A percentile compares a stretch with the other conserved stretches of the same genome.
These are phyloP conservation scores for Deilephila elpenor DNA, from an alignment of 2,888 invertebrate genomes.

Conservation along the genomic window DNA sequence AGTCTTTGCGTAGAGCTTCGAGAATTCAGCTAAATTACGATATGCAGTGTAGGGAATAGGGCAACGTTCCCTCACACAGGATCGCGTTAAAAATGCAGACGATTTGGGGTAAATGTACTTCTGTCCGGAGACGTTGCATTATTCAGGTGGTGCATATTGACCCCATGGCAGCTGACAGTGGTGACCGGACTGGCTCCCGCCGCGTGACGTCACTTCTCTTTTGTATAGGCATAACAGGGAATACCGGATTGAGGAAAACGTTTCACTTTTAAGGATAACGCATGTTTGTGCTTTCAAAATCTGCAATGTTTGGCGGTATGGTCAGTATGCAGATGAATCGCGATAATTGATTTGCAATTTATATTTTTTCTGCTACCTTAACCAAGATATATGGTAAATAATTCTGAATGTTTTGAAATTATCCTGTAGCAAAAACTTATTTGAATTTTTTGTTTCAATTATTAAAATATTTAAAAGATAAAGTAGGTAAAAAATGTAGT, in stretches of 20 bases:
- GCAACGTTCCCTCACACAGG: conserved; percentile 56
- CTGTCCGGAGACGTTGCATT: conserved; percentile 58
- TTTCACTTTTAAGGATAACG: conserved; percentile 10
- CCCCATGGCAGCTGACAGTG: conserved; percentile 39
- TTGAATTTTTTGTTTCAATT: too few relatives aligned
- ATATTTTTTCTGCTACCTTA: neutral
- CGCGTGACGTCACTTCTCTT: conserved; percentile 41
- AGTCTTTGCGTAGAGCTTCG: neutral
- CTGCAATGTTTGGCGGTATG: neutral
- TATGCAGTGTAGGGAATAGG: conserved; percentile 58
- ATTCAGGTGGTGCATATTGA: conserved; percentile 73
- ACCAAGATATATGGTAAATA: neutral
- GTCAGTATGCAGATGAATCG: neutral
- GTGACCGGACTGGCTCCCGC: neutral
- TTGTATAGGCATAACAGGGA: conserved; percentile 40
- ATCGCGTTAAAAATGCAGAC: conserved; percentile 64
- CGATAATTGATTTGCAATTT: conserved; percentile 3
- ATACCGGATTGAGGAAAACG: conserved; percentile 10
- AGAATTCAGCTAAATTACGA: conserved; percentile 35
- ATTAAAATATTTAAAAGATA: too few relatives aligned
- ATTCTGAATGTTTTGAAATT: too few relatives aligned
- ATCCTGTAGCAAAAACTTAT: too few relatives aligned
- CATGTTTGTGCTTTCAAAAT: neutral
- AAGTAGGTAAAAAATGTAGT: too few relatives aligned
- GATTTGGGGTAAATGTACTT: conserved; percentile 70